Conservation (phyloP, 2,113 vertebrate species). For the Chlorocebus sabaeus region DNA sequence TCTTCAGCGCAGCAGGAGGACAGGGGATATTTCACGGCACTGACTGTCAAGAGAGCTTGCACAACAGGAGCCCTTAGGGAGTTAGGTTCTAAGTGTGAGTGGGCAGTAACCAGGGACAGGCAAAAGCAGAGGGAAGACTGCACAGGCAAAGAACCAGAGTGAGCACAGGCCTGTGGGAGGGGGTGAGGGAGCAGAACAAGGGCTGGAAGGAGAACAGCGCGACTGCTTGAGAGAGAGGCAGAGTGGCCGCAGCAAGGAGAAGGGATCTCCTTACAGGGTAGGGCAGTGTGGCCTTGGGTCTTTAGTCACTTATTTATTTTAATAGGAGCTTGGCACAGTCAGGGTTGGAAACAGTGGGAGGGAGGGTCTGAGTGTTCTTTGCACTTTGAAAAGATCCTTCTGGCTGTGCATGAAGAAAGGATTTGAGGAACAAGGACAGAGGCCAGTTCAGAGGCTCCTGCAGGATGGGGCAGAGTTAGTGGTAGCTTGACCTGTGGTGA, state of each 20-base stretch:
- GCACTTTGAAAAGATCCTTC: background rate
- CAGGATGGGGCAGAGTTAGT: background rate
- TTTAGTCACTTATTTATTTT: background rate
- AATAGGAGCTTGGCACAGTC: background rate
- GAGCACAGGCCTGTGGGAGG: background rate
- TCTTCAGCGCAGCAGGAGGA: rapidly evolving
- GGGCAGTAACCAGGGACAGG: no score
- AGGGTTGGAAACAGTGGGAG: background rate
- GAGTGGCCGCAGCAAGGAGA: rapidly evolving
- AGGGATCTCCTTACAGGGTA: background rate
- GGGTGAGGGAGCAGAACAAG: background rate
- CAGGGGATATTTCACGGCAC: no score
- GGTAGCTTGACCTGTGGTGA: background rate
- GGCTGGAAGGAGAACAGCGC: background rate
- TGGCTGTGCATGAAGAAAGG: background rate
- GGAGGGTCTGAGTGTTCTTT: background rate
- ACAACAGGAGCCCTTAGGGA: background rate
- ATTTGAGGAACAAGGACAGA: background rate
- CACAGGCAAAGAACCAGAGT: background rate
- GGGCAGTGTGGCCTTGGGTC: background rate
- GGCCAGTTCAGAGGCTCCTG: background rate
- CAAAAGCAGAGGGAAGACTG: background rate
- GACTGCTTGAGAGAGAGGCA: rapidly evolving
- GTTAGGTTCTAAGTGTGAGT: background rate
- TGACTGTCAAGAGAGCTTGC: background rate